Percentiles rank a stretch among this genome's conserved stretches.
phyloP scores from a whole-genome alignment of 2,797 vertebrate species.

The Melanotaenia pygmaea region DNA sequence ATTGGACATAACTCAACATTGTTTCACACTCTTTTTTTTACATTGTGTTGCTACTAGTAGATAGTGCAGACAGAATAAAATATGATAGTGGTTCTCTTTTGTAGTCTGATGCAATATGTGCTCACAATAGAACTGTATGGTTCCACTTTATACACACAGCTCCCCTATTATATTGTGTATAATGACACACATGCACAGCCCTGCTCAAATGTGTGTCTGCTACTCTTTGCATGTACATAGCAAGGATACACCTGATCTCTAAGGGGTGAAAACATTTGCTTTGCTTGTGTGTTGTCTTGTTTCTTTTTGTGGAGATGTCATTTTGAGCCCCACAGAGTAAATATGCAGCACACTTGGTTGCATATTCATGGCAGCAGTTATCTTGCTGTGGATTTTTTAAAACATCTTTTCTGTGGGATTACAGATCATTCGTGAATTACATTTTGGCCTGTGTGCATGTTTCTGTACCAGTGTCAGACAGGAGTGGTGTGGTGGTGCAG shows the following conservation, averaged over 20 bases:
- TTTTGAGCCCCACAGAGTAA: slow-evolving; percentile 47
- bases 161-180: slow-evolving; percentile 26
- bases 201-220: slow-evolving; percentile 27
- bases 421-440: slow-evolving; percentile 32
- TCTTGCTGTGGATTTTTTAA: slow-evolving; percentile 26
- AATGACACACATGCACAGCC: slow-evolving; percentile 21
- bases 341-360: slow-evolving; percentile 45
- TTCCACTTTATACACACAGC: slow-evolving; percentile 32
- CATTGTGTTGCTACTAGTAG: slow-evolving; percentile 44
- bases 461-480: slow-evolving; percentile 75
- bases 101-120: slow-evolving; percentile 57
- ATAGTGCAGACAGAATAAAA: slow-evolving; percentile 43
- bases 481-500: slow-evolving; percentile 55
- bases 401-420: slow-evolving; percentile 30
- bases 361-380: slow-evolving; percentile 42
- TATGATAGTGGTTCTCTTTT: slow-evolving; percentile 32
- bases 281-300: slow-evolving; percentile 36
- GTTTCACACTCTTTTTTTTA: slow-evolving; percentile 42
- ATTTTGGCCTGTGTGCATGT: slow-evolving; percentile 24
- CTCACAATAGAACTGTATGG: slow-evolving; percentile 30
- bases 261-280: slow-evolving; percentile 32
- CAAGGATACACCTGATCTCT: slow-evolving; percentile 22
- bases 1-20: slow-evolving; percentile 51
- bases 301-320: slow-evolving; percentile 32
- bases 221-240: slow-evolving; percentile 23